phyloP scores from a whole-genome alignment of 2,888 invertebrate species.

The Adelphocoris suturalis region DNA sequence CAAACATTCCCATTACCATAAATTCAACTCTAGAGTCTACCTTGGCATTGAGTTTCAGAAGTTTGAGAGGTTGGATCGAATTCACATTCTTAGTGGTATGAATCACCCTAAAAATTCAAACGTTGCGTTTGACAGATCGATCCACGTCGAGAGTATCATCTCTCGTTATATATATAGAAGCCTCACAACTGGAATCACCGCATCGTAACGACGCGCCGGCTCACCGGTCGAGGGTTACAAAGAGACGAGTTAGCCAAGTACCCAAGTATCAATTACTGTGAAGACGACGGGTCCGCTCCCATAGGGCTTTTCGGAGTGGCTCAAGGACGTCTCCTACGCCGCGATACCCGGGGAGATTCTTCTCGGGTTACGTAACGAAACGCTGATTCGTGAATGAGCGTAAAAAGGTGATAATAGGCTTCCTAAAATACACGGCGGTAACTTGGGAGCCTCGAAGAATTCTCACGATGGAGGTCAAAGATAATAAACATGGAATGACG shows the following conservation, averaged over 20 bases:
- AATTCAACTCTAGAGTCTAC: too few relatives aligned
- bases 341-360: neutral
- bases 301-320: too few relatives aligned
- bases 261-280: constrained; percentile 9
- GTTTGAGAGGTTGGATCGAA: too few relatives aligned
- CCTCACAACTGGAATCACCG: constrained; percentile 19
- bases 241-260: neutral
- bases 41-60: too few relatives aligned
- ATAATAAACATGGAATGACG: too few relatives aligned
- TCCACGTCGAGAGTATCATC: neutral
- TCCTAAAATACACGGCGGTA: neutral
- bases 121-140: neutral
- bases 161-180: neutral
- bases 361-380: neutral
- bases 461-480: too few relatives aligned
- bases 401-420: neutral
- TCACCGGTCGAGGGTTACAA: constrained; percentile 2
- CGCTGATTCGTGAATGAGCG: constrained; percentile 25
- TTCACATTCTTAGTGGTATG: too few relatives aligned
- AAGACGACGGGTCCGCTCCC: neutral
- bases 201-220: constrained; percentile 19
- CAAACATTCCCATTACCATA: too few relatives aligned
- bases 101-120: neutral
- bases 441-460: neutral
- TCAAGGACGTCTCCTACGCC: too few relatives aligned